Base-by-base conservation (phyloP, 2,888 invertebrate species). In the Biston betularia region DNA sequence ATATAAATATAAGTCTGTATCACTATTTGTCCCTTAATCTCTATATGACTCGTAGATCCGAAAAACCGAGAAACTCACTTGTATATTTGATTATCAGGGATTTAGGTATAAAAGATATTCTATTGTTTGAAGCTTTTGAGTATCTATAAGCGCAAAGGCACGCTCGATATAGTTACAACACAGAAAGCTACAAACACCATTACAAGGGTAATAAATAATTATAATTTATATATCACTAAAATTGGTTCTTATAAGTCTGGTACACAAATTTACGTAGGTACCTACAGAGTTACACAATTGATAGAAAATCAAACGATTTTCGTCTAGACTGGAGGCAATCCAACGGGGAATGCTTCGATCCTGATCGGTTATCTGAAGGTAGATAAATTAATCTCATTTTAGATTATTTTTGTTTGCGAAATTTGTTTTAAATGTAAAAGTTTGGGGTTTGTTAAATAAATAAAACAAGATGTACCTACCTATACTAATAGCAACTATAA, bases 321-420 rank as follows among this genome's bases (percentile, higher is more conserved):
- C 74, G 87, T 88, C 88, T 88, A 88, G 88, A 87, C 86, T 79
- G 53, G 58, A 71, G 70, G 71, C 71, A 77, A 83, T 78, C 79
- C 87, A 80, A 71, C 35, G 46, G 84, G 82, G 86, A 83, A 79
- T 70, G 71, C 73, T 77, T 75, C 77, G 75, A 72, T 79, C 73
- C 71, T 78, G 76, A 82, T 80, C 74, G 72, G 73, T 76, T 78
- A 77, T 79, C 85, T 77, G 59, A 68, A 80, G 79, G 85, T 82
- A 85, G 84, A 87, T 86, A 84, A 86, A 85, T 89, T 87, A 85
- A 83, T 81, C 81, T 65, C 70, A 73, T 72, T 70, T 78, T 69
- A 72, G 70, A 84, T 81, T 87, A 83, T 86, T 87, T 87, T 83
- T 84, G 78, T 71, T 75, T 59, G n/a, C 5, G 24, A 24, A 24